Base-by-base conservation (phyloP, 1,140 invertebrate genomes). In the Globodera ellingtonae region DNA sequence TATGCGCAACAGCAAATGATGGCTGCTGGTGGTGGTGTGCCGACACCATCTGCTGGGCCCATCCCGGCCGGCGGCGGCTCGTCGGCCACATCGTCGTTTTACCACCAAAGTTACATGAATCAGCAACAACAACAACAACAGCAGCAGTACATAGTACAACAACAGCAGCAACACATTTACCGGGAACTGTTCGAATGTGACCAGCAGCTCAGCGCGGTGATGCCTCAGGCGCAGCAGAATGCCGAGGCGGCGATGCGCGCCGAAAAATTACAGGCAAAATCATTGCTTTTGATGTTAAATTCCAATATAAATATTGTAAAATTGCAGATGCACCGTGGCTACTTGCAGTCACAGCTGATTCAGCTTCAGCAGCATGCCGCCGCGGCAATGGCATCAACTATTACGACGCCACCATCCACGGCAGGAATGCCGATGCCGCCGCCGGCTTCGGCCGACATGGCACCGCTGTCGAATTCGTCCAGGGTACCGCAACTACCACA, bases 111-210 rank as follows among this genome's bases (percentile, higher is more conserved):
- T 65, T 50, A 62, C 48, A 70, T 75, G 48, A 50, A 35, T 0
- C 47, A 35, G n/a, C 56, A 59, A 13, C 56, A 59, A 13, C 56
- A 59, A 13, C 56, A 59, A 15, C 56, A 59, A 59, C 56, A 59
- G 13, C 56, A 59, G 15, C 56, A 59, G 69, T 56, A 48, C 79
- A 48, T 62, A n/a, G 47, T 18, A 47, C 79, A 47, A 50, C 73
- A 66, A 47, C 75, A 78, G 50, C 80, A 73, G 21, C 79, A 77
- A 71, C 35, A 46, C 44, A 62, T 65, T 18, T 81, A 75, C n/a
- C 79, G 78, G 1, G 75, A 76, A 46, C 59, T 76, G 21, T 76
- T 21, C 21, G 75, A 76, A n/a, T 76, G 75, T 46, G 75, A 76
- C 67, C 75, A 76, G 47, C 75, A 76, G 15, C 44, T 76, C 21